Evolutionary conservation across 2,888 invertebrate species (phyloP), one percentile per base, ranked within the genome.

Genomic region (Orchesella flavescens): DNA sequence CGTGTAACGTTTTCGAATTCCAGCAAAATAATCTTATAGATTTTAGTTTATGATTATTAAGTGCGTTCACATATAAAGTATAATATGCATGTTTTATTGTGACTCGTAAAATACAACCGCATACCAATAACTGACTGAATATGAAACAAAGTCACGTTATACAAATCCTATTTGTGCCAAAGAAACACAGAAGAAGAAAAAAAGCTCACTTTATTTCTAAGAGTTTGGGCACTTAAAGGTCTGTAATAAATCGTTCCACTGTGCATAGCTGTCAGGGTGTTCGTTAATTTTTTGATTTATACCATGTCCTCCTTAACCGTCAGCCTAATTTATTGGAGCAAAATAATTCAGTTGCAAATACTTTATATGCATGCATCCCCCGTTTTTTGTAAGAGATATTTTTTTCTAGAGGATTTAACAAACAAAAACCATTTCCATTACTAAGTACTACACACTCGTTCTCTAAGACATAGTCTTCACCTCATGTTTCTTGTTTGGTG

Each of bases 201-300:
- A 66, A 57, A 57, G 73, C 66, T 57, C 80, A 73, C 68, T 80
- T 34, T 80, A 80, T 80, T 34, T 7, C 34, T 34, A 73, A 73
- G 73, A 80, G 80, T 80, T 80, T 53, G 80, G 73, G 80, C 80
- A 80, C 80, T 80, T 80, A 80, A 80, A 80, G 80, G 80, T 63
- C 80, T 80, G 80, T 80, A 80, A 80, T 80, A 80, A 80, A 80
- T 80, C 80, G 80, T 80, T 80, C 80, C 80, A 80, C 72, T 80
- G 80, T 80, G 80, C 80, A 80, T 80, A 80, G 80, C 80, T 80
- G 80, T 80, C 80, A 80, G 80, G 55, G 80, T 80, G 80, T 80
- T 80, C 80, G 80, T 80, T 80, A 80, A 80, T 80, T 80, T 80
- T 80, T 80, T 80, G 80, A 80, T 80, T 80, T 80, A 80, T 80